Evolutionary conservation across 2,797 vertebrate species (phyloP).

Genomic region (Orestias chungarensis): DNA sequence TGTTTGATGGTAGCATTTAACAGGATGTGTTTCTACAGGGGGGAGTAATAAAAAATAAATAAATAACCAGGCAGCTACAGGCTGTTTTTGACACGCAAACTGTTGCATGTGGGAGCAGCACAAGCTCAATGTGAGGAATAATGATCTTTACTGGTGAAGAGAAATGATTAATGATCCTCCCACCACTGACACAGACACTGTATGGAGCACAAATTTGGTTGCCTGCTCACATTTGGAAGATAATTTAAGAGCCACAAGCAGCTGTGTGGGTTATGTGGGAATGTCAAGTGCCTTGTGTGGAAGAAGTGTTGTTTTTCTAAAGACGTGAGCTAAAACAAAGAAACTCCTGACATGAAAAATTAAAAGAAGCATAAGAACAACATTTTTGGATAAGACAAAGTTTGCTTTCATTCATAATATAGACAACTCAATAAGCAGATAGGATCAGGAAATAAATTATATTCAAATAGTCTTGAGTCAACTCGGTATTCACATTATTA

Average conservation of each 20-base stretch:
- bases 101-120: conserved; percentile 51
- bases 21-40: conserved; percentile 34
- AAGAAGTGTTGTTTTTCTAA: conserved; percentile 6
- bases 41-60: conserved; percentile 54
- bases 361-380: conserved; percentile 26
- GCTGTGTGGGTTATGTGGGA: conserved; percentile 22
- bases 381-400: conserved; percentile 29
- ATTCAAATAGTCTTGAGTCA: conserved; percentile 15
- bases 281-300: conserved; percentile 24
- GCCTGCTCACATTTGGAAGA: conserved; percentile 27
- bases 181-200: conserved; percentile 18
- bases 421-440: conserved; percentile 31
- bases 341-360: conserved; percentile 18
- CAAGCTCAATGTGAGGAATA: conserved; percentile 46
- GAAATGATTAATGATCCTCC: conserved; percentile 62
- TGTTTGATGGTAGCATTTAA: conserved; percentile 43
- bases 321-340: conserved; percentile 16
- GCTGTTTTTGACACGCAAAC: conserved; percentile 57
- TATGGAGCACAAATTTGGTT: background rate
- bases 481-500: conserved; percentile 14
- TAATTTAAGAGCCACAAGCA: conserved; percentile 35
- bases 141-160: conserved; percentile 55
- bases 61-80: conserved; percentile 31
- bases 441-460: conserved; percentile 24
- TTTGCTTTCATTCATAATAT: conserved; percentile 34